phyloP scores from a whole-genome alignment of 2,113 vertebrate species.

The Mesembrinibis cayennensis region DNA sequence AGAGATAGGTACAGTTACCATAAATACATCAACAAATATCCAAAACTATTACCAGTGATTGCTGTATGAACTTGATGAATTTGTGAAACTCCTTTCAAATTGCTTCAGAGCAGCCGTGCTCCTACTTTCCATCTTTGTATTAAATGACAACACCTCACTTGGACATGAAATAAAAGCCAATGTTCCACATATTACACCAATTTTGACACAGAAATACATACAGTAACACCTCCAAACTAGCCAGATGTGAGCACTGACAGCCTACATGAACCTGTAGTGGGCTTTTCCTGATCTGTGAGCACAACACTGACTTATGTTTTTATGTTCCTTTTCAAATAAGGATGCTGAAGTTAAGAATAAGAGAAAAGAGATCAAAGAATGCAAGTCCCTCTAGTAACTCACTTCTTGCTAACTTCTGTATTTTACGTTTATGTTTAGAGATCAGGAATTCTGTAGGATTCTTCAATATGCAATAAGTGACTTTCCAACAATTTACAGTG shows the following conservation, averaged over 20 bases:
- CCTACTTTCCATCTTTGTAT: neutral
- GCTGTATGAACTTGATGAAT: neutral
- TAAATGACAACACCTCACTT: neutral
- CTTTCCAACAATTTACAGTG: neutral
- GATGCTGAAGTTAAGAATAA: neutral
- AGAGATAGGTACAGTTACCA: neutral
- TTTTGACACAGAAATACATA: neutral
- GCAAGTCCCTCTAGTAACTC: neutral
- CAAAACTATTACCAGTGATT: neutral
- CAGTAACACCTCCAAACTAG: neutral
- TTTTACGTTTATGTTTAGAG: neutral
- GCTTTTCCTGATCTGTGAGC: neutral
- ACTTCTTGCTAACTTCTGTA: neutral
- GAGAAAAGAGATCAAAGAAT: neutral
- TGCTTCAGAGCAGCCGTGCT: neutral
- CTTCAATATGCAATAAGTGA: neutral
- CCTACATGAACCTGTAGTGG: neutral
- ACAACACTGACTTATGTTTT: neutral
- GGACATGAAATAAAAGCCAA: neutral
- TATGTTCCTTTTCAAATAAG: neutral
- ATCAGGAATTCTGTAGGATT: neutral
- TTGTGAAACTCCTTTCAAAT: neutral
- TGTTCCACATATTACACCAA: neutral
- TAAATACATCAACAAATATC: neutral
- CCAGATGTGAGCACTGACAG: neutral